phyloP scores from a whole-genome alignment of 2,113 vertebrate genomes.

The Australoheros scitulus region DNA sequence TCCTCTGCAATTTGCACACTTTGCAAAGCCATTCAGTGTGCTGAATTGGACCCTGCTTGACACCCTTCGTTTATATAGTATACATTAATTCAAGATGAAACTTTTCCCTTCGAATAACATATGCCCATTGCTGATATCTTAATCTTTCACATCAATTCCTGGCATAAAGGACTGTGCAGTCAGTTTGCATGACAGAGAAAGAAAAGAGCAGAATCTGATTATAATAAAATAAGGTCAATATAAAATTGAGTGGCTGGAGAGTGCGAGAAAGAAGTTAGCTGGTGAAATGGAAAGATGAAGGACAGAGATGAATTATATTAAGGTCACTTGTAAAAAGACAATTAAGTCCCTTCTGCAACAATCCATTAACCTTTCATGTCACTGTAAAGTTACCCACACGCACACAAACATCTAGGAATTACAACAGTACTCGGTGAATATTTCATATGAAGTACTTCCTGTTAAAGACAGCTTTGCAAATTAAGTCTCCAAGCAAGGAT shows the following conservation, averaged over 20 bases:
- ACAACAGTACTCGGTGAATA: neutral
- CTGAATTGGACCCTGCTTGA: neutral
- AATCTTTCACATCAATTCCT: neutral
- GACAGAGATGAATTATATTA: conserved; percentile 34
- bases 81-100: neutral
- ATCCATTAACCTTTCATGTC: conserved; percentile 22
- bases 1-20: neutral
- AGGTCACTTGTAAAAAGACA: conserved; percentile 29
- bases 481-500: neutral
- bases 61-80: neutral
- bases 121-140: neutral
- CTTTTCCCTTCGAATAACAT: neutral
- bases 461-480: neutral
- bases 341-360: conserved; percentile 38
- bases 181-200: conserved; percentile 19
- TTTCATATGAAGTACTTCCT: neutral
- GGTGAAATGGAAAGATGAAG: conserved; percentile 18
- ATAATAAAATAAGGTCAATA: conserved; percentile 24
- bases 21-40: neutral
- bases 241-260: conserved; percentile 13
- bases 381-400: conserved; percentile 6
- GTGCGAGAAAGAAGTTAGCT: conserved; percentile 4
- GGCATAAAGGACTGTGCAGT: neutral
- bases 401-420: neutral
- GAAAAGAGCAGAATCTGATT: neutral